Percentiles rank a stretch among this genome's conserved stretches.
Evolutionary conservation across 2,113 vertebrate species (phyloP).

Genomic region (Actenoides hombroni): DNA sequence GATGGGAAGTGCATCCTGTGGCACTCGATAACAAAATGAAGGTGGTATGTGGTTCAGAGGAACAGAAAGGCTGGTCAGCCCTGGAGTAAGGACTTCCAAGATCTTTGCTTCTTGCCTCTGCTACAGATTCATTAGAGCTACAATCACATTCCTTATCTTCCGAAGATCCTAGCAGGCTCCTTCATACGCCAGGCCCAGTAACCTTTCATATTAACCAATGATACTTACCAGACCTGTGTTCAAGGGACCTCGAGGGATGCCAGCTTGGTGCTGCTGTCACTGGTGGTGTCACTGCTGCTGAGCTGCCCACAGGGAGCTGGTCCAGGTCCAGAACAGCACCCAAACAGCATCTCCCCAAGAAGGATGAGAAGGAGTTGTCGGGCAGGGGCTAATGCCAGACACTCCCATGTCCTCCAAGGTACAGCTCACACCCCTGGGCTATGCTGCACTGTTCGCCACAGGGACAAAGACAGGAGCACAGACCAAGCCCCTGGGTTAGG

Average conservation of each 20-base stretch:
- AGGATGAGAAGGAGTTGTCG: neutral
- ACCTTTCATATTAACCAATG: neutral
- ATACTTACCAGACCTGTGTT: neutral
- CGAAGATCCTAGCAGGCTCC: rapidly evolving
- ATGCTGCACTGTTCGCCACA: neutral
- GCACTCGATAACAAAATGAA: rapidly evolving
- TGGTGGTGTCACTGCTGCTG: neutral
- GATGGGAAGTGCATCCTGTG: neutral
- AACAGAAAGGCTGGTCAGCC: neutral
- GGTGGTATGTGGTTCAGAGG: neutral
- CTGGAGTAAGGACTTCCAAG: neutral
- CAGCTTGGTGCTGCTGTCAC: neutral
- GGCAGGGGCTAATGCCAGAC: neutral
- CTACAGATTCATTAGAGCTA: neutral
- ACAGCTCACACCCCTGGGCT: neutral
- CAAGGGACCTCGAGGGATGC: neutral
- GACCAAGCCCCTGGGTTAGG: rapidly evolving
- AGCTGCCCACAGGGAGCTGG: neutral
- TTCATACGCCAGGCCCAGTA: neutral
- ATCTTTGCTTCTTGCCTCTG: neutral
- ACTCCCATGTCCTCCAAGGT: neutral
- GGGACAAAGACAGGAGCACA: neutral
- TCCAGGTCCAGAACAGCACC: neutral
- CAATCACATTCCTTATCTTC: neutral
- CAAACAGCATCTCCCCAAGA: neutral